Conservation (phyloP, 2,888 invertebrate genomes). For the Drosophila glabriapex region DNA sequence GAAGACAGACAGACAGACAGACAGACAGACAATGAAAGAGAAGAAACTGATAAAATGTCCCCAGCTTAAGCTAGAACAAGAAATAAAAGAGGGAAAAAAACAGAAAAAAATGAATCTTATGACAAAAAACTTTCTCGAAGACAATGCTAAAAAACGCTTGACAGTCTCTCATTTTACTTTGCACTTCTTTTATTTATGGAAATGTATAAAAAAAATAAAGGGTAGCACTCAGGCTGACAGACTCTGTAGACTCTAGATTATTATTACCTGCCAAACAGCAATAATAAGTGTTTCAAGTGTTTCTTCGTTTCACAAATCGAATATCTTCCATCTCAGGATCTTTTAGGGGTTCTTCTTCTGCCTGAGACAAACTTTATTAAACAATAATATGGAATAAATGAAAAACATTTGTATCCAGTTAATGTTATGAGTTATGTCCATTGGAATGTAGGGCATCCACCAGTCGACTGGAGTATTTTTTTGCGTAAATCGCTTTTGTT, state of each 20-base stretch:
- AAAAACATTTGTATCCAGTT: no score
- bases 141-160: slow-evolving; percentile 43
- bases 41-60: slow-evolving; percentile 2
- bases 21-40: slow-evolving; percentile 30
- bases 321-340: background rate
- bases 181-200: slow-evolving; percentile 19
- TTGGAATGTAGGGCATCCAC: background rate
- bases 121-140: slow-evolving; percentile 34
- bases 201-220: background rate
- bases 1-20: slow-evolving; percentile 58
- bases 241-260: background rate
- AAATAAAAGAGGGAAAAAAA: slow-evolving; percentile 13
- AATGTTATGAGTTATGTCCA: no score
- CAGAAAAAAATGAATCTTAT: slow-evolving; percentile 29
- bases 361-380: background rate
- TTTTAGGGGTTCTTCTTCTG: no score
- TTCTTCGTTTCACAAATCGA: background rate
- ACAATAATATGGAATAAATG: background rate
- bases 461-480: slow-evolving; percentile 1
- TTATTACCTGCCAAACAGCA: background rate
- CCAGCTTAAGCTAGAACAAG: slow-evolving; percentile 34
- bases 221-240: slow-evolving; percentile 1
- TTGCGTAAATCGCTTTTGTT: background rate
- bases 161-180: slow-evolving; percentile 36
- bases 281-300: background rate